A percentile compares a stretch with the other conserved stretches of the same genome.
phyloP scores from a whole-genome alignment of 2,113 vertebrate species.

The Tupaia tana region DNA sequence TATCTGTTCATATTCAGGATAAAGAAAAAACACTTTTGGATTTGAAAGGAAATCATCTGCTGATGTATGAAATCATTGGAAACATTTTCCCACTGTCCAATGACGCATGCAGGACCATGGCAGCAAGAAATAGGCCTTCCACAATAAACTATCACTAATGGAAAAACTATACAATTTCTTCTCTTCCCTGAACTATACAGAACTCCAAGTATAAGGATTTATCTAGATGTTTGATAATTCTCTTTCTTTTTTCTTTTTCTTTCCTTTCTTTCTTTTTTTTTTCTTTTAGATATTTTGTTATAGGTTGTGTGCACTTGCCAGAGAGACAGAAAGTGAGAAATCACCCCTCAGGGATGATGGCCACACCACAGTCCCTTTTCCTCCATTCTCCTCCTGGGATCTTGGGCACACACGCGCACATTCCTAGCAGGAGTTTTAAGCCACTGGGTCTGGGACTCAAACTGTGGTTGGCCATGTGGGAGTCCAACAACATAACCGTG shows the following conservation, averaged over 20 bases:
- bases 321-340: too few species aligned
- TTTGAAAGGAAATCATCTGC: background rate
- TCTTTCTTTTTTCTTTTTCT: too few species aligned
- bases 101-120: background rate
- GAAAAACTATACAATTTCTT: background rate
- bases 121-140: background rate
- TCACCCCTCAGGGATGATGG: too few species aligned
- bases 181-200: background rate
- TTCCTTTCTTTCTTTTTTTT: too few species aligned
- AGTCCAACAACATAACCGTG: too few species aligned
- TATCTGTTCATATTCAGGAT: background rate
- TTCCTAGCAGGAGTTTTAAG: too few species aligned
- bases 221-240: conserved; percentile 2
- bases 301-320: too few species aligned
- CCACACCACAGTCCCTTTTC: too few species aligned
- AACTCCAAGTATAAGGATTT: background rate
- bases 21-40: background rate
- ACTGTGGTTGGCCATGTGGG: too few species aligned
- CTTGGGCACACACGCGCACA: too few species aligned
- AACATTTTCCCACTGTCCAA: background rate
- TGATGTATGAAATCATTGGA: background rate
- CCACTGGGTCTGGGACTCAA: too few species aligned
- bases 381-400: too few species aligned
- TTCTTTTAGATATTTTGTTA: background rate
- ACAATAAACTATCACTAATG: background rate